phyloP scores from a whole-genome alignment of 2,113 vertebrate species.

The Pseudorasbora parva region DNA sequence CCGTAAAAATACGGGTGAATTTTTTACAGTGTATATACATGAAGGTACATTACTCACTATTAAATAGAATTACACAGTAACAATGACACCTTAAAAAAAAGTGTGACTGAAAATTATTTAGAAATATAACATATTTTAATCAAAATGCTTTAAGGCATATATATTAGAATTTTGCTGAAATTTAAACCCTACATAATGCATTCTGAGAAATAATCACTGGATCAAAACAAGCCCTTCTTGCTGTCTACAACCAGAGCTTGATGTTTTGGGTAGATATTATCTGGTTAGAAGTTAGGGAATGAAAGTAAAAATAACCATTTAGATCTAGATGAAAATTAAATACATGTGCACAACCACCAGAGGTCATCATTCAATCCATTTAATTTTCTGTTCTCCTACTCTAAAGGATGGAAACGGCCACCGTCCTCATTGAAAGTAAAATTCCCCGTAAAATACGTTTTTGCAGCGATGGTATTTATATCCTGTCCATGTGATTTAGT shows the following conservation, averaged over 20 bases:
- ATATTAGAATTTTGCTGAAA: background rate
- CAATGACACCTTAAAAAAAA: too few species aligned
- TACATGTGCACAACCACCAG: slow-evolving; percentile 9
- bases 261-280: background rate
- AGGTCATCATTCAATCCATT: slow-evolving; percentile 5
- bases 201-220: background rate
- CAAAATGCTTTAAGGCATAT: background rate
- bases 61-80: too few species aligned
- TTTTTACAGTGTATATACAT: too few species aligned
- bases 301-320: background rate
- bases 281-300: background rate
- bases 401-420: background rate
- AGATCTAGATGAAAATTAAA: background rate
- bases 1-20: too few species aligned
- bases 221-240: background rate
- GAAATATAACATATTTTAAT: too few species aligned
- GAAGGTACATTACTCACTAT: too few species aligned
- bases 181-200: background rate
- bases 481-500: background rate
- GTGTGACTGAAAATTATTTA: too few species aligned
- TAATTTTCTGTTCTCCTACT: background rate
- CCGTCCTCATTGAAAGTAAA: background rate
- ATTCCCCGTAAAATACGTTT: background rate
- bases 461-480: background rate
- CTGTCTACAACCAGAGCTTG: background rate